Evolutionary conservation across 2,113 vertebrate species (phyloP).

Genomic region (Myotis brandtii): DNA sequence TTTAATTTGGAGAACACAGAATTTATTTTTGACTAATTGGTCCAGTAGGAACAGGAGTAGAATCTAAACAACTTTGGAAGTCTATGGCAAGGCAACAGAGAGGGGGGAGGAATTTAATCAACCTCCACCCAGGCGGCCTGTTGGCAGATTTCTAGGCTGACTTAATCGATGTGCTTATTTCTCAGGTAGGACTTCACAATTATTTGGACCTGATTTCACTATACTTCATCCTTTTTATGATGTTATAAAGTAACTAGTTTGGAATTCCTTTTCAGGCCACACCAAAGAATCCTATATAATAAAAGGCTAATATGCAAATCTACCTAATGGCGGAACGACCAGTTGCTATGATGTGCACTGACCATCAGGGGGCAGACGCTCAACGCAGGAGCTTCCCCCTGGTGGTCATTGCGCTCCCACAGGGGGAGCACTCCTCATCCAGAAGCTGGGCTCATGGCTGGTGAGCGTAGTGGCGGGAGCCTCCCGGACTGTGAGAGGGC

Average conservation of each 20-base stretch:
- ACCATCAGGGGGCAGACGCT: too few relatives aligned
- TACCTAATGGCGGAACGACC: too few relatives aligned
- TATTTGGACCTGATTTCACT: slow-evolving; percentile 25
- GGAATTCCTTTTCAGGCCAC: slow-evolving; percentile 20
- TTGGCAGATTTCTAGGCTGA: slow-evolving; percentile 51
- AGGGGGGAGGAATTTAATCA: slow-evolving; percentile 14
- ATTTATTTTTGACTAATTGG: slow-evolving; percentile 66
- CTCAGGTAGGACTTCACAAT: slow-evolving; percentile 37
- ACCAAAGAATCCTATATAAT: not conserved
- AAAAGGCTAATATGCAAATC: too few relatives aligned
- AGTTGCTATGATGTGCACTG: too few relatives aligned
- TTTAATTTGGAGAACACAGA: slow-evolving; percentile 53
- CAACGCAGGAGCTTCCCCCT: too few relatives aligned
- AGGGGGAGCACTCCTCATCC: too few relatives aligned
- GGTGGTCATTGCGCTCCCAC: too few relatives aligned
- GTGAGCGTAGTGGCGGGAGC: too few relatives aligned
- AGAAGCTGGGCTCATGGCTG: too few relatives aligned
- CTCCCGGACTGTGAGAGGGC: too few relatives aligned
- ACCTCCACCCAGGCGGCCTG: not conserved
- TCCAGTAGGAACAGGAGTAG: slow-evolving; percentile 46
- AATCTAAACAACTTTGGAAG: slow-evolving; percentile 63
- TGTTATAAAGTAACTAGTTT: not conserved
- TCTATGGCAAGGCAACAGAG: slow-evolving; percentile 30
- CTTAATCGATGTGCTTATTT: slow-evolving; percentile 35
- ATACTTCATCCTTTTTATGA: not conserved